Conservation (phyloP, 1,140 invertebrate species). For the Muscidifurax raptorellus region DNA sequence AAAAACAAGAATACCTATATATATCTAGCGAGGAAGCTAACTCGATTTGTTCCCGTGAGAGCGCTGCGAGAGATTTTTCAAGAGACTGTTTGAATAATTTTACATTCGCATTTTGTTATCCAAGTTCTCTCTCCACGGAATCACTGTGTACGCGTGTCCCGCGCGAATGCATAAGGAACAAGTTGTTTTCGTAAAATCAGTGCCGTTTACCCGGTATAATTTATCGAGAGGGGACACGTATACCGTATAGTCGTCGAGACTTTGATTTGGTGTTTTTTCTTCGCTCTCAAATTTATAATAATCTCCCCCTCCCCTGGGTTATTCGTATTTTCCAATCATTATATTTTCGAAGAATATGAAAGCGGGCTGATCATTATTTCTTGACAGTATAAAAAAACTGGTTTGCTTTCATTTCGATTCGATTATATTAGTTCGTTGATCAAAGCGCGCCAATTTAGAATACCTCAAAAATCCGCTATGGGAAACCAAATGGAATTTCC, state of each 20-base stretch:
- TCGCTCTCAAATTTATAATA: neutral
- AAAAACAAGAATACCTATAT: neutral
- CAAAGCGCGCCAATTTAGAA: neutral
- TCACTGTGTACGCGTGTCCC: neutral
- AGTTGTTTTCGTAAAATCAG: constrained; percentile 50
- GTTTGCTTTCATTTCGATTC: neutral
- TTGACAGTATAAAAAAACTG: neutral
- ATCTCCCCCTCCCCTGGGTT: neutral
- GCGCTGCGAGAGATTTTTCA: constrained; percentile 53
- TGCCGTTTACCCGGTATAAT: constrained; percentile 46
- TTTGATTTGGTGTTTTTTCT: neutral
- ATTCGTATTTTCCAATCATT: neutral
- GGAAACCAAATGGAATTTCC: too few relatives aligned
- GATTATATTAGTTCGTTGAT: too few relatives aligned
- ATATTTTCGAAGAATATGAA: neutral
- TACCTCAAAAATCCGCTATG: too few relatives aligned
- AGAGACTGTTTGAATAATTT: constrained; percentile 61
- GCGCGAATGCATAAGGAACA: constrained; percentile 44
- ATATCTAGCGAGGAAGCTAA: constrained; percentile 53
- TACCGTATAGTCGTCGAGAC: neutral
- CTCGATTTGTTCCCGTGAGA: constrained; percentile 61
- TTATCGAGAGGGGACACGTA: constrained; percentile 47
- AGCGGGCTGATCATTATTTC: neutral
- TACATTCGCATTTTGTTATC: constrained; percentile 59
- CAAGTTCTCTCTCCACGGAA: constrained; percentile 38